Percentiles rank a stretch among this genome's conserved stretches.
These are phyloP conservation scores for Brachyalestes nurse DNA, from an alignment of 2,797 vertebrate genomes.

Conservation along the genomic window DNA sequence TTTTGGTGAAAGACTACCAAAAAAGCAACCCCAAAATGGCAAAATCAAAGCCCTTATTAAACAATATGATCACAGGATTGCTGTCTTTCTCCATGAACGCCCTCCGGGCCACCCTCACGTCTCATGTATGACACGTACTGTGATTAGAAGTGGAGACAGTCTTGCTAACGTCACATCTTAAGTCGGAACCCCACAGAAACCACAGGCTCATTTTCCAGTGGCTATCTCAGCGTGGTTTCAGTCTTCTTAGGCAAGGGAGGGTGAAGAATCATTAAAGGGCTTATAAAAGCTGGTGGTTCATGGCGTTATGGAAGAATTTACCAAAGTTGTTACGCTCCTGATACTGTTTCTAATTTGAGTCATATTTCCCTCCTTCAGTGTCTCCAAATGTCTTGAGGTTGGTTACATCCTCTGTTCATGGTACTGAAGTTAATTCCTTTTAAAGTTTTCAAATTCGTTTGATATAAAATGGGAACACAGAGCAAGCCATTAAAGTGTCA, in stretches of 20 bases:
- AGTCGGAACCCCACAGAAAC: slow-evolving; percentile 53
- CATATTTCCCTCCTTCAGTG: slow-evolving; percentile 34
- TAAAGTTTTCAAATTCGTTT: not conserved
- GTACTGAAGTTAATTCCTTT: slow-evolving; percentile 34
- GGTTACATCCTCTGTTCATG: slow-evolving; percentile 46
- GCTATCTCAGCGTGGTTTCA: slow-evolving; percentile 34
- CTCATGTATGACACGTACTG: slow-evolving; percentile 11
- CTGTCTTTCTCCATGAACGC: not conserved
- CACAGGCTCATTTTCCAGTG: slow-evolving; percentile 45
- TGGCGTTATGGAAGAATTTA: slow-evolving; percentile 51
- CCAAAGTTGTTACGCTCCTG: slow-evolving; percentile 30
- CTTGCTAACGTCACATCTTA: slow-evolving; percentile 60
- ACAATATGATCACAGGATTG: not conserved
- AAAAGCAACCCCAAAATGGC: too few species aligned
- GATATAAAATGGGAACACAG: not conserved
- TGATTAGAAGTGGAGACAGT: slow-evolving; percentile 58
- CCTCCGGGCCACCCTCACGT: not conserved
- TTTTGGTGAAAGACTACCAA: not conserved
- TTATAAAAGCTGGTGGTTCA: slow-evolving; percentile 43
- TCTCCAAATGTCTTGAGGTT: slow-evolving; percentile 32
- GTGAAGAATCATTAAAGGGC: slow-evolving; percentile 41
- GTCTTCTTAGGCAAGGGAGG: slow-evolving; percentile 16
- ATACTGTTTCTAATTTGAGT: slow-evolving; percentile 44
- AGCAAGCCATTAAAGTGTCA: slow-evolving; percentile 1
- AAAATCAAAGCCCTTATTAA: not conserved